Evolutionary conservation across 23 tunicate genomes (phyloP).

Genomic region (Aplidium turbinatum): DNA sequence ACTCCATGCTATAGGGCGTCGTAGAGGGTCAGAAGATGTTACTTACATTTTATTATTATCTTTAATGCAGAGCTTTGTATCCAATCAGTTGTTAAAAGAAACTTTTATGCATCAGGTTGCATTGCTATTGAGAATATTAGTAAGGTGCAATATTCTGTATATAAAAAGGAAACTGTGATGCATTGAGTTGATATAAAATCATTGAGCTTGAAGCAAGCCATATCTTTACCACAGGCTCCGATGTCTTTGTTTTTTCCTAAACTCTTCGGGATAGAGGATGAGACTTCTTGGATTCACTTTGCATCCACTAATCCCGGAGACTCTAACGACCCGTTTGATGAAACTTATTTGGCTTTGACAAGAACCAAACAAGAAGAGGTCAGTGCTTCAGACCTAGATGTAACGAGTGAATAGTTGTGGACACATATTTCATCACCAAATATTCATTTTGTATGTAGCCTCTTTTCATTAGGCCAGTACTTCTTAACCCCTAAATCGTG

Average conservation of each 20-base stretch:
- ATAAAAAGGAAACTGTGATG: too few relatives aligned
- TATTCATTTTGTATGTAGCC: neutral
- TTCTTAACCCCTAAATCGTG: too few relatives aligned
- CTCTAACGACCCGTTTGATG: conserved; percentile 72
- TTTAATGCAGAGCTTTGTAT: too few relatives aligned
- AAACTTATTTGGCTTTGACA: conserved; percentile 52
- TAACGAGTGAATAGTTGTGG: too few relatives aligned
- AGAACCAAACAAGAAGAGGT: conserved; percentile 72
- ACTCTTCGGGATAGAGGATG: conserved; percentile 15
- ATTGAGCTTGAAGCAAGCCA: neutral
- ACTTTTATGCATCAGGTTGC: too few relatives aligned
- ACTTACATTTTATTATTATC: too few relatives aligned
- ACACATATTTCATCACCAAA: neutral
- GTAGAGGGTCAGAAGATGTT: too few relatives aligned
- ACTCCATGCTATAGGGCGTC: too few relatives aligned
- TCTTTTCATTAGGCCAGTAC: neutral
- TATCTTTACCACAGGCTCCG: conserved; percentile 43
- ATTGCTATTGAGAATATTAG: too few relatives aligned
- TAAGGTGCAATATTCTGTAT: too few relatives aligned
- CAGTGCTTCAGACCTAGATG: too few relatives aligned
- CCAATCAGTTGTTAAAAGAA: too few relatives aligned
- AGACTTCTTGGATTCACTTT: conserved; percentile 23
- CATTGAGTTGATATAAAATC: neutral
- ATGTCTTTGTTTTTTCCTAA: conserved; percentile 51
- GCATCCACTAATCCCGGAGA: conserved; percentile 57